These are phyloP conservation scores for Gymnobelideus leadbeateri DNA, from an alignment of 2,113 vertebrate genomes.

Conservation along the genomic window DNA sequence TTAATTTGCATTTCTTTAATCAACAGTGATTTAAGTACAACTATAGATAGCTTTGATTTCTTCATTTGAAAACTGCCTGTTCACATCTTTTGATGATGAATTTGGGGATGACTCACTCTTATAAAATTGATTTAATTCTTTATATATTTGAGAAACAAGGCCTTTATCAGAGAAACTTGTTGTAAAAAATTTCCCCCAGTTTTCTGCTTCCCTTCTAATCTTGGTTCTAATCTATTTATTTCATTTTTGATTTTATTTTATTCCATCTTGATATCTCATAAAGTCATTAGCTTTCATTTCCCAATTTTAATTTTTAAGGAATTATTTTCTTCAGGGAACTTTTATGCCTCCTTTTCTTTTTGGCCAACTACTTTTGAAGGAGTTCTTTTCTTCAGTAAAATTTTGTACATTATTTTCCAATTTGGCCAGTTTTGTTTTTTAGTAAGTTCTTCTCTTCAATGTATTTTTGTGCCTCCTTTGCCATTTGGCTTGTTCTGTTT, in stretches of 20 bases:
- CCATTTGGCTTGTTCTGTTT: neutral
- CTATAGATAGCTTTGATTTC: neutral
- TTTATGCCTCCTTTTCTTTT: no score
- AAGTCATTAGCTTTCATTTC: neutral
- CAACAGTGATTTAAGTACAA: neutral
- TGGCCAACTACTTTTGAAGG: neutral
- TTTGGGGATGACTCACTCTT: neutral
- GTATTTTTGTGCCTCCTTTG: neutral
- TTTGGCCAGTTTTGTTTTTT: no score
- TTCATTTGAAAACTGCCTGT: neutral
- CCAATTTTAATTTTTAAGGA: neutral
- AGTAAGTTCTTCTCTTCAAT: neutral
- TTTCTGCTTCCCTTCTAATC: neutral
- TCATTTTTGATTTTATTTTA: neutral
- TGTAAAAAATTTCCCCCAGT: neutral
- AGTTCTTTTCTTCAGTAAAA: neutral
- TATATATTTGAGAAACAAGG: neutral
- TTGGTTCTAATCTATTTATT: neutral
- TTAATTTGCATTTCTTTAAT: neutral
- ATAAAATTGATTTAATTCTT: neutral
- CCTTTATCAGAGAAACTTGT: neutral
- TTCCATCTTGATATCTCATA: neutral
- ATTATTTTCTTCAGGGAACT: neutral
- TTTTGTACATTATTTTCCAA: no score
- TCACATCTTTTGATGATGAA: neutral